Conservation (phyloP, 2,113 vertebrate genomes). For the Lucifuga dentata region DNA sequence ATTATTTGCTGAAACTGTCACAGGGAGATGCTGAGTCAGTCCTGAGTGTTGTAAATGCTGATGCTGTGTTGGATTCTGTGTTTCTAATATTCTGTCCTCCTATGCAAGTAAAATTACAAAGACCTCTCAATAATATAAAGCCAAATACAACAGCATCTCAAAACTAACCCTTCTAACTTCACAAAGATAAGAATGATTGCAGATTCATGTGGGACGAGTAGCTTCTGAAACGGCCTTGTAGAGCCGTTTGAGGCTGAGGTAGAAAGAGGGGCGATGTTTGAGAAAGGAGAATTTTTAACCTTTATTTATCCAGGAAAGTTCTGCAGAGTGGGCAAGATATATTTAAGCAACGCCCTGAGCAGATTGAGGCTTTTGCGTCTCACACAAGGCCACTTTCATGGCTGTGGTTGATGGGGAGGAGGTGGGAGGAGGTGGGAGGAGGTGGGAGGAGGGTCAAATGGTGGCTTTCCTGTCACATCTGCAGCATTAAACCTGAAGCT, state of each 20-base stretch:
- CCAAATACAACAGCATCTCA: too few relatives aligned
- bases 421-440: neutral
- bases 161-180: too few relatives aligned
- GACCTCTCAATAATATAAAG: too few relatives aligned
- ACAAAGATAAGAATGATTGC: too few relatives aligned
- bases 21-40: too few relatives aligned
- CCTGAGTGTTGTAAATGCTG: too few relatives aligned
- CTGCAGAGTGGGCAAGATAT: slow-evolving; percentile 31
- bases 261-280: neutral
- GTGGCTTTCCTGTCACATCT: slow-evolving; percentile 24
- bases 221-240: neutral
- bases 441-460: slow-evolving; percentile 7
- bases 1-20: too few relatives aligned
- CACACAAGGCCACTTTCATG: slow-evolving; percentile 57
- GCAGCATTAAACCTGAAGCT: slow-evolving; percentile 1
- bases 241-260: neutral
- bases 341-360: slow-evolving; percentile 45
- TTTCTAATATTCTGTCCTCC: too few relatives aligned
- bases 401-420: slow-evolving; percentile 29
- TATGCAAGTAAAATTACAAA: too few relatives aligned
- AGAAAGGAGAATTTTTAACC: slow-evolving; percentile 4
- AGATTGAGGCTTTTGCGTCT: neutral
- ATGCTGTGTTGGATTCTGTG: too few relatives aligned
- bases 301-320: slow-evolving; percentile 30
- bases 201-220: too few relatives aligned